phyloP scores from a whole-genome alignment of 2,113 vertebrate species.

The Oryzias javanicus region DNA sequence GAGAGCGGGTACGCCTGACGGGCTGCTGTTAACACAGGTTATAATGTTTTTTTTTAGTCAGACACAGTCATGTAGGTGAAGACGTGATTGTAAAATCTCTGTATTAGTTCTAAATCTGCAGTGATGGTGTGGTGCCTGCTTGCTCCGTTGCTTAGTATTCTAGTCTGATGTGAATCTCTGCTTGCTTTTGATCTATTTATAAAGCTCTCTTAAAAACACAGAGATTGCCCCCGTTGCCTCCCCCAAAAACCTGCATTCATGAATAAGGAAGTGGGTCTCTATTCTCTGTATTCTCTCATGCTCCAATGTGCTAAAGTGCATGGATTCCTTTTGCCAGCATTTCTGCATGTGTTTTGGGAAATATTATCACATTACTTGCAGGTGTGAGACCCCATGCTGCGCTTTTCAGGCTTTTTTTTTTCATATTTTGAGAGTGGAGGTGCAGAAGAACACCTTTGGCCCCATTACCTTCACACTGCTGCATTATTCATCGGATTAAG shows the following conservation, averaged over 20 bases:
- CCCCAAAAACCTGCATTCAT: slow-evolving; percentile 41
- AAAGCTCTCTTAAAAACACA: slow-evolving; percentile 47
- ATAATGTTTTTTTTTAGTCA: not conserved
- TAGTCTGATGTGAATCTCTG: slow-evolving; percentile 43
- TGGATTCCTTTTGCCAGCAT: slow-evolving; percentile 10
- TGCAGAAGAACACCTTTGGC: slow-evolving; percentile 11
- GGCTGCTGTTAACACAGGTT: not conserved
- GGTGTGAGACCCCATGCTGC: not conserved
- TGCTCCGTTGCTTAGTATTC: slow-evolving; percentile 46
- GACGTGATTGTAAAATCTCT: slow-evolving; percentile 11
- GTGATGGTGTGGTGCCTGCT: slow-evolving; percentile 29
- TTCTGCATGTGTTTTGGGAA: not conserved
- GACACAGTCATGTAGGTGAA: slow-evolving; percentile 1
- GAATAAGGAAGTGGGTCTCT: slow-evolving; percentile 21
- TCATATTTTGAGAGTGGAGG: not conserved
- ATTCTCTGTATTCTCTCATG: too few species aligned
- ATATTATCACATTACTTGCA: not conserved
- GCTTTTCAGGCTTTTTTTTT: slow-evolving; percentile 8
- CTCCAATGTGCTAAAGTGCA: not conserved
- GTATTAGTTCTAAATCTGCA: slow-evolving; percentile 26
- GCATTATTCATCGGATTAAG: slow-evolving; percentile 54
- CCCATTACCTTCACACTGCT: slow-evolving; percentile 20
- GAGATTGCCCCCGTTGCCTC: slow-evolving; percentile 37
- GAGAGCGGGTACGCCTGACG: slow-evolving; percentile 65
- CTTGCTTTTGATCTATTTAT: slow-evolving; percentile 69